Conservation (phyloP, 2,888 invertebrate genomes). For the Xanthorhoe spadicearia region DNA sequence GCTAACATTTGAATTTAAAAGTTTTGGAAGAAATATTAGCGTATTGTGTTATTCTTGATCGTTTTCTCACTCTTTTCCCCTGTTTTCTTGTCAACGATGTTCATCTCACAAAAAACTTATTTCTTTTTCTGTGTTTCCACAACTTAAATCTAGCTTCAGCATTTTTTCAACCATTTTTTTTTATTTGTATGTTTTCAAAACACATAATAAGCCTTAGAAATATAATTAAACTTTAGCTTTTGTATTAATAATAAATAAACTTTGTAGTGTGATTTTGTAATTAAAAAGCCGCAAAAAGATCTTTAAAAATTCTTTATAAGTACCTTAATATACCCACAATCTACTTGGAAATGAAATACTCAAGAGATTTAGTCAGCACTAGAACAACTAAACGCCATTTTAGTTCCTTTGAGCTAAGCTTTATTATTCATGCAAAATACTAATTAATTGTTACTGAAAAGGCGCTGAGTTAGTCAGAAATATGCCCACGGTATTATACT, state of each 20-base stretch:
- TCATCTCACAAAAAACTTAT: too few relatives aligned
- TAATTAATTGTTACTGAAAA: slow-evolving; percentile 38
- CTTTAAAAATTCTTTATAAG: slow-evolving; percentile 4
- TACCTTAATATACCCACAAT: slow-evolving; percentile 23
- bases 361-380: slow-evolving; percentile 21
- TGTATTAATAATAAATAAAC: background rate
- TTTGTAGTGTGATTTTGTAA: background rate
- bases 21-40: too few relatives aligned
- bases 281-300: background rate
- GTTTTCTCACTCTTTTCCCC: too few relatives aligned
- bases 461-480: slow-evolving; percentile 34
- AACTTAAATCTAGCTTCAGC: slow-evolving; percentile 13
- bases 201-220: background rate
- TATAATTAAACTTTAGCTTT: background rate
- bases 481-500: slow-evolving; percentile 38
- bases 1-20: too few relatives aligned
- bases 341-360: slow-evolving; percentile 20
- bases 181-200: too few relatives aligned
- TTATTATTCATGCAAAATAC: slow-evolving; percentile 32
- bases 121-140: too few relatives aligned
- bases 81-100: too few relatives aligned
- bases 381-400: slow-evolving; percentile 24
- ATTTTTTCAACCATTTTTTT: slow-evolving; percentile 31
- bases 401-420: slow-evolving; percentile 22
- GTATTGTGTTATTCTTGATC: too few relatives aligned